These are phyloP conservation scores for Sinocyclocheilus rhinocerous DNA, from an alignment of 2,113 vertebrate genomes.

Conservation along the genomic window DNA sequence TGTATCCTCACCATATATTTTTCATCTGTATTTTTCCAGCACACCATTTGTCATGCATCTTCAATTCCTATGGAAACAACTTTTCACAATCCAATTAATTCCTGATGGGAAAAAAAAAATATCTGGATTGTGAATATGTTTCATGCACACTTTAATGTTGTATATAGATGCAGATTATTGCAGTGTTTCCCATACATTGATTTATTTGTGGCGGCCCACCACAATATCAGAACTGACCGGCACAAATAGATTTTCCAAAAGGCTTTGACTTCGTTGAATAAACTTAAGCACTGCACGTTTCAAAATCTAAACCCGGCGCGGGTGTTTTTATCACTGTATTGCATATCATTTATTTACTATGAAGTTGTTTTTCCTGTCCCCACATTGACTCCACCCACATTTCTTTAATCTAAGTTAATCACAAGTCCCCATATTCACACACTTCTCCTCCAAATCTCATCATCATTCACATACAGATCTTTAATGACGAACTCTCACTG, in stretches of 20 bases:
- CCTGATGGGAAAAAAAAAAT: background rate
- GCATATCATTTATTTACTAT: background rate
- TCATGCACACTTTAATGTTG: background rate
- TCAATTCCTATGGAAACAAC: background rate
- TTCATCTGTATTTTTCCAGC: too few species aligned
- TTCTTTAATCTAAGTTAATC: background rate
- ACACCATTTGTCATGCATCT: too few species aligned
- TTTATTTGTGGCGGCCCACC: too few species aligned
- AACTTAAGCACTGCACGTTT: too few species aligned
- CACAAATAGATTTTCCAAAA: too few species aligned
- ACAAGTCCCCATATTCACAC: background rate
- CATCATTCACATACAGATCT: constrained; percentile 8
- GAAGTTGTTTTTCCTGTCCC: background rate
- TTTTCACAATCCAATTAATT: background rate
- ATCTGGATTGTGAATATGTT: background rate
- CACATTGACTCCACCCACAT: background rate
- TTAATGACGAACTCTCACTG: constrained; percentile 20
- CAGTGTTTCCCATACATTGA: too few species aligned
- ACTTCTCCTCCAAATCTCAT: background rate
- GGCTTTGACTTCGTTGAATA: too few species aligned
- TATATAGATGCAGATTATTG: background rate
- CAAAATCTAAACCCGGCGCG: too few species aligned
- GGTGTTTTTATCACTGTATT: too few species aligned
- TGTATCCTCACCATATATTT: background rate
- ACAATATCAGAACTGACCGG: too few species aligned